Evolutionary conservation across 1,140 invertebrate species (phyloP).

Genomic region (Leucophenga varia): DNA sequence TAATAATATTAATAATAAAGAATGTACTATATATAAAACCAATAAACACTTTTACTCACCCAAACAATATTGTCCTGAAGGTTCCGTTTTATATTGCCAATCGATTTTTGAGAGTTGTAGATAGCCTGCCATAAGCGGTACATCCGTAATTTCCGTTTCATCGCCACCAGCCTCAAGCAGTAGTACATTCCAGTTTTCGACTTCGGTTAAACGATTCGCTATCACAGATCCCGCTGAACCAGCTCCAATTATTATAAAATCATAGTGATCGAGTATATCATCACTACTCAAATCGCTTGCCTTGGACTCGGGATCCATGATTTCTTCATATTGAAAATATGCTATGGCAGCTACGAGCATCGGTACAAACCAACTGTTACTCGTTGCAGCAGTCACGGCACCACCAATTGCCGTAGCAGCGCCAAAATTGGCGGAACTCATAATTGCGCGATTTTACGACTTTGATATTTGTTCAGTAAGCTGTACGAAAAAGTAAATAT

Average conservation of each 20-base stretch:
- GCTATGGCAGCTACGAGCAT: slow-evolving; percentile 76
- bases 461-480: too few species aligned
- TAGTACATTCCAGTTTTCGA: slow-evolving; percentile 80
- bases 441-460: too few species aligned
- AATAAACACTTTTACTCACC: slow-evolving; percentile 58
- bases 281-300: slow-evolving; percentile 68
- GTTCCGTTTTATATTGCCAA: slow-evolving; percentile 91
- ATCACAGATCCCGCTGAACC: slow-evolving; percentile 93
- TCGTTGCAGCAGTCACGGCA: slow-evolving; percentile 60
- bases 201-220: slow-evolving; percentile 78
- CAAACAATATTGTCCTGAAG: slow-evolving; percentile 78
- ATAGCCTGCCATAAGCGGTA: slow-evolving; percentile 83
- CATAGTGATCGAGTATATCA: slow-evolving; percentile 67
- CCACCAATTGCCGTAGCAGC: slow-evolving; percentile 61
- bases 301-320: slow-evolving; percentile 73
- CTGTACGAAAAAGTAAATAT: too few species aligned
- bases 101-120: slow-evolving; percentile 84
- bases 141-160: slow-evolving; percentile 87
- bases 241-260: slow-evolving; percentile 89
- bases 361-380: slow-evolving; percentile 72
- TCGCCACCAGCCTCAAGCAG: slow-evolving; percentile 88
- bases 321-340: slow-evolving; percentile 78
- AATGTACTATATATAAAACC: not conserved
- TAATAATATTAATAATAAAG: not conserved
- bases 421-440: slow-evolving; percentile 59